Conservation (phyloP, 1,140 invertebrate genomes). For the Psix sp. region DNA sequence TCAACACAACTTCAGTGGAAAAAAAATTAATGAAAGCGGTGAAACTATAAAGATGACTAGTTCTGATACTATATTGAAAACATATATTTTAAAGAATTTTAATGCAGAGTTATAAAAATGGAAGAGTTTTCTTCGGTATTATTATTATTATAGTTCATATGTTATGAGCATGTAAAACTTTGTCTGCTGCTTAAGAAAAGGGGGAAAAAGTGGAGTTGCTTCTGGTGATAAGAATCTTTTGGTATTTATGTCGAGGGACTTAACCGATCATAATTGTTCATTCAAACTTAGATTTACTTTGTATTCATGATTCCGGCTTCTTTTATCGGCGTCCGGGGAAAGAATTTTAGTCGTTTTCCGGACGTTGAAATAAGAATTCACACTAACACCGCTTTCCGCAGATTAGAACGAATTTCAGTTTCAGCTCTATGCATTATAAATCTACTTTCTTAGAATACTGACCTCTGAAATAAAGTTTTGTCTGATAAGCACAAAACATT, state of each 20-base stretch:
- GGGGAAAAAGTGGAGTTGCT: not conserved
- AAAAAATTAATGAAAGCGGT: not conserved
- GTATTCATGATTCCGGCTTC: constrained; percentile 36
- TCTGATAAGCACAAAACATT: not conserved
- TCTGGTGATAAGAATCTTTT: constrained; percentile 1
- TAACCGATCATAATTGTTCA: constrained; percentile 22
- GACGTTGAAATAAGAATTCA: not conserved
- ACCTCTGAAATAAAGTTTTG: too few species aligned
- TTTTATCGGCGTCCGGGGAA: constrained; percentile 35
- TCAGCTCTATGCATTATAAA: too few species aligned
- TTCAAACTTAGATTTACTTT: constrained; percentile 43
- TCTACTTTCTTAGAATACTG: too few species aligned
- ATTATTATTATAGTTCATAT: too few species aligned
- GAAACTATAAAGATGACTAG: too few species aligned
- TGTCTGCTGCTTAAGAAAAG: too few species aligned
- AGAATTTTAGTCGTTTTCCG: constrained; percentile 16
- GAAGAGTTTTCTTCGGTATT: too few species aligned
- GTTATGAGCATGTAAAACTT: too few species aligned
- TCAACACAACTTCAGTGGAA: not conserved
- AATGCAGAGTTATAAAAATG: too few species aligned
- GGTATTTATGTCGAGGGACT: constrained; percentile 23
- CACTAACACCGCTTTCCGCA: not conserved
- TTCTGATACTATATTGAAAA: too few species aligned
- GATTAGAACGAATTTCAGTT: constrained; percentile 11
- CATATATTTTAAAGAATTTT: too few species aligned